Evolutionary conservation across 1,140 invertebrate genomes (phyloP), one percentile per base, ranked within the genome.

Genomic region (Adelges cooleyi): DNA sequence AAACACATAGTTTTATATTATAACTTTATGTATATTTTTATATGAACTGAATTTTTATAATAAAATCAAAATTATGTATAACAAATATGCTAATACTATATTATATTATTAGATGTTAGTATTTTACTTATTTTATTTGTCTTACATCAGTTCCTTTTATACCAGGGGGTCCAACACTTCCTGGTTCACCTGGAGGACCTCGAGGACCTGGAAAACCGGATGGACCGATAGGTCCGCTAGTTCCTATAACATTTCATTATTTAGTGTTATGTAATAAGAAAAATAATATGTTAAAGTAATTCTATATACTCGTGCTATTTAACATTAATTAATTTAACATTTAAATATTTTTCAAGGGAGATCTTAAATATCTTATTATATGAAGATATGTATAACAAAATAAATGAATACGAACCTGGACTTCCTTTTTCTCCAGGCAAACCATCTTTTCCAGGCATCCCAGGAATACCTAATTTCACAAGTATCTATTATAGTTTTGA

Each of bases 381-480:
- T 29, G 9, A 8, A 23, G 2, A 11, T 23, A 33, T 27, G 8
- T 38, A 20, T 42, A 46, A 40, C 18, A 40, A 36, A 33, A 5
- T 22, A 25, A 59, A 33, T 51, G 18, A 18, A 51, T 84, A 81
- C 68, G 78, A 80, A 40, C 89, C 89, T 71, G 87, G 86, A 46
- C 82, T 73, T 49, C 89, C 89, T 71, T 84, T 83, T 22, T 84
- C 81, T 62, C 87, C 87, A 44, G 75, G 74, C 6, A 79, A 78
- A 20, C 87, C 87, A 20, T 80, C 81, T 69, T 83, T 84, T 56
- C 88, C 88, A 73, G 81, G 74, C 3, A 82, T 84, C 29, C 84
- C 85, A 71, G 73, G 74, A 1, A 82, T 27, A 48, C 56, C 56
- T 62, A 48, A 33, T 33, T 6, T 6, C 5, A 33, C 29, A 6